phyloP scores from a whole-genome alignment of 2,113 vertebrate genomes.

The Actinemys pallida region DNA sequence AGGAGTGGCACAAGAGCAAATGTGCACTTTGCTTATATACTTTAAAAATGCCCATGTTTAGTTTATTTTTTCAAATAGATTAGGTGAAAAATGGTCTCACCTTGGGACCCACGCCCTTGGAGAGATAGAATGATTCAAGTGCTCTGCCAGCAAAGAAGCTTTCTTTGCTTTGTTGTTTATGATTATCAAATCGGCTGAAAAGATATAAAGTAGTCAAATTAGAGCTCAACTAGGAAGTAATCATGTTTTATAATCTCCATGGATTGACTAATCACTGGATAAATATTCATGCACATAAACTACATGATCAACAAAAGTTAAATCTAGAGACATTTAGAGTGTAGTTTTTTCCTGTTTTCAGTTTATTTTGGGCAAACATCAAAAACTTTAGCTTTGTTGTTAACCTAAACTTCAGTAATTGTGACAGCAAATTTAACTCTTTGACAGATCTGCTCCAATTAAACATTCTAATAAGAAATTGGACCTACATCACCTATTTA shows the following conservation, averaged over 20 bases:
- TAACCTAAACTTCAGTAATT: not conserved
- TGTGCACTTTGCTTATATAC: constrained; percentile 5
- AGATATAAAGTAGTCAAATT: not conserved
- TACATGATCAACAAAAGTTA: not conserved
- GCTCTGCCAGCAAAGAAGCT: not conserved
- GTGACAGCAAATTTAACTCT: not conserved
- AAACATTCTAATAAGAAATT: not conserved
- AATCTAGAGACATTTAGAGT: not conserved
- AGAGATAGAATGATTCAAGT: constrained; percentile 55
- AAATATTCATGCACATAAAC: not conserved
- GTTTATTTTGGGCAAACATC: not conserved
- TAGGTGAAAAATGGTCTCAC: not conserved
- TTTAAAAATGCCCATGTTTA: constrained; percentile 11
- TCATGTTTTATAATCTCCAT: not conserved
- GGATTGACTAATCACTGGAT: not conserved
- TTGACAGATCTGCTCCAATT: not conserved
- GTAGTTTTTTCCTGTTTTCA: not conserved
- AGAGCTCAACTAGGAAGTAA: constrained; percentile 4
- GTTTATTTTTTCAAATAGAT: not conserved
- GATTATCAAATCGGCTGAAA: not conserved
- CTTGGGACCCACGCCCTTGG: not conserved
- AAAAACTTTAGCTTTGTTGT: not conserved
- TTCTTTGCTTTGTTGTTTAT: not conserved
- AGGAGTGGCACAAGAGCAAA: not conserved
- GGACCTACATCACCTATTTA: not conserved